phyloP scores from a whole-genome alignment of 2,888 invertebrate genomes.

The Crioceris asparagi region DNA sequence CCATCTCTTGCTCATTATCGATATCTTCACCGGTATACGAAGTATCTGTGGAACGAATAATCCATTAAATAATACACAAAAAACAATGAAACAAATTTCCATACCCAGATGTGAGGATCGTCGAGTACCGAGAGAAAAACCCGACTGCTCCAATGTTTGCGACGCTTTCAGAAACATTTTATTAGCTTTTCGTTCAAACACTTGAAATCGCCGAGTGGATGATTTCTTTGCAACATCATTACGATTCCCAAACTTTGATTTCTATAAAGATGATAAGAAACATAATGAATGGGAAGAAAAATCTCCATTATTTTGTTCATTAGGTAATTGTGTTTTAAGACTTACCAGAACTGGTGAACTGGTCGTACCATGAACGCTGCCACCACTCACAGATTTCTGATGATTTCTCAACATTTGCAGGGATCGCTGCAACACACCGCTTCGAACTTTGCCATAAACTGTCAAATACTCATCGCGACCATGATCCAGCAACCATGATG shows the following conservation, averaged over 20 bases:
- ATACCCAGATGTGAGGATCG: slow-evolving; percentile 42
- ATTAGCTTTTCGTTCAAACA: slow-evolving; percentile 71
- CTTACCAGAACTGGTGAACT: slow-evolving; percentile 53
- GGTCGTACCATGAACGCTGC: slow-evolving; percentile 51
- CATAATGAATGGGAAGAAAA: neutral
- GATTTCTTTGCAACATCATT: slow-evolving; percentile 70
- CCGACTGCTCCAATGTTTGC: slow-evolving; percentile 71
- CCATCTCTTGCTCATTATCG: slow-evolving; percentile 70
- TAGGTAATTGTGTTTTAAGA: slow-evolving; percentile 1
- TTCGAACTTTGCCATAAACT: slow-evolving; percentile 64
- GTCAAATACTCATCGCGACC: slow-evolving; percentile 62
- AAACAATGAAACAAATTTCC: neutral
- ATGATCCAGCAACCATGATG: slow-evolving; percentile 76
- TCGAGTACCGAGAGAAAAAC: slow-evolving; percentile 61
- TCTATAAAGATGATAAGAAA: slow-evolving; percentile 38
- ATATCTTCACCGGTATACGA: slow-evolving; percentile 44
- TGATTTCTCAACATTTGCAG: slow-evolving; percentile 70
- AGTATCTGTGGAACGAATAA: slow-evolving; percentile 24
- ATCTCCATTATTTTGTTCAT: neutral
- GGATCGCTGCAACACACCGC: slow-evolving; percentile 64
- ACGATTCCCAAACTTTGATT: slow-evolving; percentile 57
- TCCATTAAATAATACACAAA: no score
- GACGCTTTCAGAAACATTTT: slow-evolving; percentile 75
- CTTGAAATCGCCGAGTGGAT: slow-evolving; percentile 70
- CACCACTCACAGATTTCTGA: slow-evolving; percentile 66